phyloP scores from a whole-genome alignment of 1,140 invertebrate species.

The Coboldia fuscipes region DNA sequence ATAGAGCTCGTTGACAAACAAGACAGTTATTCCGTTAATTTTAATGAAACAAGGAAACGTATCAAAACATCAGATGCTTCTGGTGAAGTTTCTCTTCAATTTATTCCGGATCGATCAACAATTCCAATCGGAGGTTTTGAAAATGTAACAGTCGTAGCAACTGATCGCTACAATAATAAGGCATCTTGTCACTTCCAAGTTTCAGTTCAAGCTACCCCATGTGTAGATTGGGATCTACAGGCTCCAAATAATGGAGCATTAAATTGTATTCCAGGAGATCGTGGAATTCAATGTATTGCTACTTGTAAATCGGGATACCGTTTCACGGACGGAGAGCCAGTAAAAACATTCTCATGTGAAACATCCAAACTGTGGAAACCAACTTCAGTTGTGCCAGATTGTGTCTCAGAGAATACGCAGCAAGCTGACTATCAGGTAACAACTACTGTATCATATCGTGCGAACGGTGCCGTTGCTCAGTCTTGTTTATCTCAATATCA shows the following conservation, averaged over 20 bases:
- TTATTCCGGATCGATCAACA: slow-evolving; percentile 64
- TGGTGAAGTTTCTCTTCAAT: slow-evolving; percentile 63
- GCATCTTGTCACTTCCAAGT: slow-evolving; percentile 87
- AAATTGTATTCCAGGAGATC: slow-evolving; percentile 61
- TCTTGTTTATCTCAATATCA: slow-evolving; percentile 72
- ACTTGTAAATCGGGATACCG: slow-evolving; percentile 78
- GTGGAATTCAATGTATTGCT: slow-evolving; percentile 66
- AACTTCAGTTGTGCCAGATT: slow-evolving; percentile 73
- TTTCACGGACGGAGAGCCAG: slow-evolving; percentile 74
- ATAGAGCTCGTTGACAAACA: slow-evolving; percentile 78
- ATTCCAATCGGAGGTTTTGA: slow-evolving; percentile 81
- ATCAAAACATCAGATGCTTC: slow-evolving; percentile 79
- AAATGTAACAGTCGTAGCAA: slow-evolving; percentile 82
- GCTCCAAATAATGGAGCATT: slow-evolving; percentile 70
- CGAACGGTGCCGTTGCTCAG: slow-evolving; percentile 66
- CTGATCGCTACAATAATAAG: slow-evolving; percentile 73
- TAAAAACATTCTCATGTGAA: slow-evolving; percentile 70
- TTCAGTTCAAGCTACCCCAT: slow-evolving; percentile 78
- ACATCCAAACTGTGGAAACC: slow-evolving; percentile 59
- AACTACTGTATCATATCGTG: slow-evolving; percentile 69
- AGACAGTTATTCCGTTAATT: slow-evolving; percentile 76
- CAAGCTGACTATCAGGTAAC: slow-evolving; percentile 84
- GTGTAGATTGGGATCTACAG: slow-evolving; percentile 82
- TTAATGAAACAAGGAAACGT: slow-evolving; percentile 70
- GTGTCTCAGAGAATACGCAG: slow-evolving; percentile 82